Evolutionary conservation across 2,888 invertebrate species (phyloP).

Genomic region (Orchestes rusci): DNA sequence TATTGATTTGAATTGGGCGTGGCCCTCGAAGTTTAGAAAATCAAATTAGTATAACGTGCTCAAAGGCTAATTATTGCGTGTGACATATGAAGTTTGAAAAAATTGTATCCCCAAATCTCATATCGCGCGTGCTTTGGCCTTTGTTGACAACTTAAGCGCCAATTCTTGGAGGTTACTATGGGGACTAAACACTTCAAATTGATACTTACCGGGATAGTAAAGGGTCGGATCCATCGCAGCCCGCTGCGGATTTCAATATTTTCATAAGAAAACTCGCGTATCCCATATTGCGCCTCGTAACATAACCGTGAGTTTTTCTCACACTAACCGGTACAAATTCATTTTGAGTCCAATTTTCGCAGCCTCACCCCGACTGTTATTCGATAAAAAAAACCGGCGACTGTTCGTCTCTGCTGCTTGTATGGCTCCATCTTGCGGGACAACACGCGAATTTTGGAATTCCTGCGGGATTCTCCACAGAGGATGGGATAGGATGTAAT

Average conservation of each 20-base stretch:
- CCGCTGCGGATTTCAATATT: slow-evolving; percentile 7
- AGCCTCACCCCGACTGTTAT: slow-evolving; percentile 22
- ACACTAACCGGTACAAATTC: no score
- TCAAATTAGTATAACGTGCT: no score
- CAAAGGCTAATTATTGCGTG: neutral
- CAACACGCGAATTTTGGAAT: no score
- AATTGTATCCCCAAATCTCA: slow-evolving; percentile 4
- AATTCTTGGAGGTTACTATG: slow-evolving; percentile 14
- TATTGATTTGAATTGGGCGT: no score
- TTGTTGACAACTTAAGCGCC: slow-evolving; percentile 20
- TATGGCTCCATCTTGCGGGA: slow-evolving; percentile 14
- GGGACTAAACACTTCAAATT: slow-evolving; percentile 6
- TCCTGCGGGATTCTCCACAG: no score
- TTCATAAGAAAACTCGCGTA: slow-evolving; percentile 9
- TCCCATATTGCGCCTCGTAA: slow-evolving; percentile 17
- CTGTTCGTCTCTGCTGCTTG: slow-evolving; percentile 11
- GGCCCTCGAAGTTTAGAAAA: no score
- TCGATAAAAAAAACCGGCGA: slow-evolving; percentile 18
- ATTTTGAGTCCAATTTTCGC: no score
- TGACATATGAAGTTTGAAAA: slow-evolving; percentile 8
- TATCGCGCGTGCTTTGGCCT: slow-evolving; percentile 19
- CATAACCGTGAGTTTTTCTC: slow-evolving; percentile 17
- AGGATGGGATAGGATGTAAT: no score
- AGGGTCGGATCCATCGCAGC: slow-evolving; percentile 39
- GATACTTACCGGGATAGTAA: slow-evolving; percentile 40